Percentiles rank a stretch among this genome's conserved stretches.
Evolutionary conservation across 1,140 invertebrate genomes (phyloP).

Genomic region (Aphaenogaster ashmeadi): DNA sequence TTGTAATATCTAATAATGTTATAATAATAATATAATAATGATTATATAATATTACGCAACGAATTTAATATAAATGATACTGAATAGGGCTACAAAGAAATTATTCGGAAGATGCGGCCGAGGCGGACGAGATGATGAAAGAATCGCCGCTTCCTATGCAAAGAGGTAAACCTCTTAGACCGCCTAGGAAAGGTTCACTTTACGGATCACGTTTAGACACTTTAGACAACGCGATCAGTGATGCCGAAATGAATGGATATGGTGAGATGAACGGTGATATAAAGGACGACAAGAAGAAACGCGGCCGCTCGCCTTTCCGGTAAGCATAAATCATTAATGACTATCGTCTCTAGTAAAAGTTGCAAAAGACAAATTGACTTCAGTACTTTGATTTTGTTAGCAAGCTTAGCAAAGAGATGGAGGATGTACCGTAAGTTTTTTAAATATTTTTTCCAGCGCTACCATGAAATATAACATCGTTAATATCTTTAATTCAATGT

Average conservation of each 20-base stretch:
- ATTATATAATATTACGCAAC: slow-evolving; percentile 2
- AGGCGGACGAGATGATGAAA: slow-evolving; percentile 91
- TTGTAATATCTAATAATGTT: neutral
- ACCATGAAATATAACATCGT: neutral
- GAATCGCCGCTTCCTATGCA: slow-evolving; percentile 87
- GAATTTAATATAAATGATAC: neutral
- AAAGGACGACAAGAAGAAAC: slow-evolving; percentile 94
- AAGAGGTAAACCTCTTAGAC: slow-evolving; percentile 89
- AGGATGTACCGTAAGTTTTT: slow-evolving; percentile 82
- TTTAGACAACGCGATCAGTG: slow-evolving; percentile 92
- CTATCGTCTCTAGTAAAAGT: neutral
- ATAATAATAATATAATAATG: neutral
- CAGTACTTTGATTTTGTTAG: slow-evolving; percentile 75
- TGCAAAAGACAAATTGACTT: slow-evolving; percentile 28
- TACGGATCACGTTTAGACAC: slow-evolving; percentile 88
- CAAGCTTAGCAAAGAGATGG: slow-evolving; percentile 84
- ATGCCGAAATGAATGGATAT: slow-evolving; percentile 91
- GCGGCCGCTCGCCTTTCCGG: slow-evolving; percentile 96
- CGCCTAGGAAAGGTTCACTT: slow-evolving; percentile 91
- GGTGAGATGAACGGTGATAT: slow-evolving; percentile 87
- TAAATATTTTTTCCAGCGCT: neutral
- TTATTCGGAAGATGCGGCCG: slow-evolving; percentile 93
- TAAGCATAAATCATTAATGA: slow-evolving; percentile 83
- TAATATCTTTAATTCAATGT: neutral
- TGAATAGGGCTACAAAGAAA: slow-evolving; percentile 92